phyloP scores from a whole-genome alignment of 2,797 vertebrate genomes.

The Myotis planiceps region DNA sequence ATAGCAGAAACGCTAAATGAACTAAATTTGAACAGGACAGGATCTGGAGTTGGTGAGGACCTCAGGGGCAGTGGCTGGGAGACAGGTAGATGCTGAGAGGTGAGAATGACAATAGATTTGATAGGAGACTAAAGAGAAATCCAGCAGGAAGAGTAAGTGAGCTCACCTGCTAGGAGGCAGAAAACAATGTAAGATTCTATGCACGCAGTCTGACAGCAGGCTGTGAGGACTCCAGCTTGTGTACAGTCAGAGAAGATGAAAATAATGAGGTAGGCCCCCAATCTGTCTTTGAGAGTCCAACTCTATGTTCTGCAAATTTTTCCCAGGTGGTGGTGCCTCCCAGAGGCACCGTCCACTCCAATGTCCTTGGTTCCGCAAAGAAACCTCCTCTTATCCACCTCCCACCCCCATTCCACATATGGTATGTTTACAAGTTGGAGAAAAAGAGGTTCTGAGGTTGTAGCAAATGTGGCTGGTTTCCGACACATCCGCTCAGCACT shows the following conservation, averaged over 20 bases:
- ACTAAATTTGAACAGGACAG: background rate
- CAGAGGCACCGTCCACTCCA: background rate
- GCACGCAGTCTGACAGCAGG: background rate
- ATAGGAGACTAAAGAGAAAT: background rate
- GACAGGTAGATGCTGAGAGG: background rate
- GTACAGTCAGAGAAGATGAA: background rate
- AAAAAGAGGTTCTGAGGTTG: conserved; percentile 6
- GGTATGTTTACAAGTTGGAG: background rate
- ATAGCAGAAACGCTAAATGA: background rate
- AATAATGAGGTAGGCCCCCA: background rate
- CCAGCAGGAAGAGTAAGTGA: background rate
- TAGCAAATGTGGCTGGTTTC: background rate
- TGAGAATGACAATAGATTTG: background rate
- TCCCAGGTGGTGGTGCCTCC: background rate
- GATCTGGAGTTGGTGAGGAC: background rate
- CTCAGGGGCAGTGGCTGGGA: background rate
- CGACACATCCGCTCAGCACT: background rate
- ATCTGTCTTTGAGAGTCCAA: background rate
- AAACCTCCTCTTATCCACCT: background rate
- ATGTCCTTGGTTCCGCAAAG: background rate
- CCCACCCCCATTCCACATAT: background rate
- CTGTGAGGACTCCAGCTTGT: background rate
- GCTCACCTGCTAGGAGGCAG: background rate
- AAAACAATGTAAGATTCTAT: background rate
- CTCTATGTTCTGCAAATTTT: background rate